Conservation (phyloP, 2,113 vertebrate genomes). For the Upupa epops region DNA sequence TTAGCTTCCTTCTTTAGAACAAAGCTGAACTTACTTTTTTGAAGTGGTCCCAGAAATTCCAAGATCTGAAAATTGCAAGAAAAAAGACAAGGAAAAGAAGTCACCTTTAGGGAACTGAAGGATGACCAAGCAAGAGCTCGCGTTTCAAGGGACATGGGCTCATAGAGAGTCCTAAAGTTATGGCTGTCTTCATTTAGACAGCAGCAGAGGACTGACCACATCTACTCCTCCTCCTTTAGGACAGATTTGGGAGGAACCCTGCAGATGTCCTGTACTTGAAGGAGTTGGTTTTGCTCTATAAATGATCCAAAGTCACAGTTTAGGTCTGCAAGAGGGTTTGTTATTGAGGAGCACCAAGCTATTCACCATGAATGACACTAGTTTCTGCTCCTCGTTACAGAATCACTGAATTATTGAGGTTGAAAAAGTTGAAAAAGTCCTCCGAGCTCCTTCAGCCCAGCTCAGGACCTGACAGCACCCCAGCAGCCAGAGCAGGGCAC, state of each 20-base stretch:
- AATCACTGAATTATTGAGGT: no score
- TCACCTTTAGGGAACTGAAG: neutral
- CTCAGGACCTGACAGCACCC: no score
- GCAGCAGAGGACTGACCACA: neutral
- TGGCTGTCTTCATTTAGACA: neutral
- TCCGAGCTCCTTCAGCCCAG: no score
- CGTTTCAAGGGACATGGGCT: neutral
- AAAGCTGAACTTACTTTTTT: slow-evolving; percentile 89
- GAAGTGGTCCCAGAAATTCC: slow-evolving; percentile 87
- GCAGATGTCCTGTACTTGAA: neutral
- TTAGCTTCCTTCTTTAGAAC: neutral
- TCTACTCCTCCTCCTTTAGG: neutral
- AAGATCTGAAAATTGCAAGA: slow-evolving; percentile 82
- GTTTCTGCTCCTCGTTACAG: neutral
- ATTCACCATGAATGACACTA: neutral
- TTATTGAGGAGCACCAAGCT: no score
- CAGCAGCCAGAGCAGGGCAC: no score
- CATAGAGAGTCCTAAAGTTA: neutral
- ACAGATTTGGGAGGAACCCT: neutral
- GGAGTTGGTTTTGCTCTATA: neutral
- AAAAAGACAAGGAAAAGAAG: neutral
- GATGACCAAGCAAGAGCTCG: neutral
- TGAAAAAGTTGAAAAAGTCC: no score
- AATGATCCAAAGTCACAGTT: neutral
- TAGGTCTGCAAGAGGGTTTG: no score